Evolutionary conservation across 2,113 vertebrate species (phyloP).

Genomic region (Cebus imitator): DNA sequence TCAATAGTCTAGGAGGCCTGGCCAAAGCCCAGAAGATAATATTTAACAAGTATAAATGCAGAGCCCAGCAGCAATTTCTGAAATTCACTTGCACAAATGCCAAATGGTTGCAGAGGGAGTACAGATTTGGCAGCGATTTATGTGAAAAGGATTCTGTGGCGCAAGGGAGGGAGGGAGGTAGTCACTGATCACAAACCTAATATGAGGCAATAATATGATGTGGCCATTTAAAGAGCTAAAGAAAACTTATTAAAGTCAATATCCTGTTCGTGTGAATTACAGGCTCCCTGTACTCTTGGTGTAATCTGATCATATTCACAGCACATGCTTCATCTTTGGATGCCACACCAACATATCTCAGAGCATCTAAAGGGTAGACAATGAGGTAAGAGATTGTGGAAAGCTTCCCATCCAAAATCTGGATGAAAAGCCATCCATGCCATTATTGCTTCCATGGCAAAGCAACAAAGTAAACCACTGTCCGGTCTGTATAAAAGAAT

Average conservation of each 20-base stretch:
- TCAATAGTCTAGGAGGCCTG: neutral
- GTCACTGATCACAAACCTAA: conserved; percentile 16
- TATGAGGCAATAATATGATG: neutral
- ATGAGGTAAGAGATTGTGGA: neutral
- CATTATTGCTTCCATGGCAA: neutral
- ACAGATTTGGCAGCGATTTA: neutral
- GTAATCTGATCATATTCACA: neutral
- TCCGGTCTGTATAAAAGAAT: neutral
- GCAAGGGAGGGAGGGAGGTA: neutral
- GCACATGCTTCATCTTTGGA: neutral
- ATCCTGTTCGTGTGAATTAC: neutral
- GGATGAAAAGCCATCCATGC: neutral
- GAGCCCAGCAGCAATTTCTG: neutral
- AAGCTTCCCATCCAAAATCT: neutral
- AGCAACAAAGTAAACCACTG: neutral
- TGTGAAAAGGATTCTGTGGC: conserved; percentile 25
- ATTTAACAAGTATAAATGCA: conserved; percentile 11
- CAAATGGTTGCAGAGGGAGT: neutral
- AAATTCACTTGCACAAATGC: conserved; percentile 47
- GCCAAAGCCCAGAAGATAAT: neutral
- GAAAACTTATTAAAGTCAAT: neutral
- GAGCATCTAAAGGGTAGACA: neutral
- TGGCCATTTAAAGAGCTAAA: conserved; percentile 14
- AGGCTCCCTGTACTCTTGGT: neutral
- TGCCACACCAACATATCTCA: neutral